Evolutionary conservation across 2,888 invertebrate genomes (phyloP), one percentile per base, ranked within the genome.

Genomic region (Saturnia pavonia): DNA sequence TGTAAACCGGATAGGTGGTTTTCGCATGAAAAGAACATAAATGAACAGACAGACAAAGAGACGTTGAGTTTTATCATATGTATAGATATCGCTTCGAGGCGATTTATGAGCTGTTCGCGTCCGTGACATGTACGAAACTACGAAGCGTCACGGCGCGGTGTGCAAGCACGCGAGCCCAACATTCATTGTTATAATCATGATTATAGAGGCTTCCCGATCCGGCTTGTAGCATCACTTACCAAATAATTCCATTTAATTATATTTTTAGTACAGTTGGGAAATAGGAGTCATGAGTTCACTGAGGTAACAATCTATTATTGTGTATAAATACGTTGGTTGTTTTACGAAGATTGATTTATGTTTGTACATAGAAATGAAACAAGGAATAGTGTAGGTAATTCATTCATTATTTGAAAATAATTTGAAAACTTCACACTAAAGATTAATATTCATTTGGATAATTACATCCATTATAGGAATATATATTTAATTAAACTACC

Each of bases 171-270:
- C 68, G 34, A 40, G 54, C 51, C 8, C 54, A 68, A 40, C 51
- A 34, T 40, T 45, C 27, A 43, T 34, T 51, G 51, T 68, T 48
- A 68, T 71, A 75, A 75, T 74, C 69, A 73, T 68, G 68, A 73
- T 60, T 69, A 51, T 25, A 65, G 42, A 34, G 34, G 22, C 72
- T 79, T 81, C 81, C 81, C 79, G 79, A 79, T 79, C 78, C 75
- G 79, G 74, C 63, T 63, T 12, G 48, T 42, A 22, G 9, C 57
- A 57, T 57, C 22, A 57, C 57, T 57, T 9, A 12, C n/a, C n/a
- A n/a, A n/a, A n/a, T n/a, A n/a, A n/a, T n/a, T n/a, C 57, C 25
- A 57, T 22, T 25, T 54, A 45, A 48, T 22, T 71, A 69, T 69
- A 73, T 72, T 72, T 71, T 67, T 43, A 48, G 71, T 72, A 65